A percentile compares a stretch with the other conserved stretches of the same genome.
Evolutionary conservation across 2,888 invertebrate genomes (phyloP).

Genomic region (Pheosia tremula): DNA sequence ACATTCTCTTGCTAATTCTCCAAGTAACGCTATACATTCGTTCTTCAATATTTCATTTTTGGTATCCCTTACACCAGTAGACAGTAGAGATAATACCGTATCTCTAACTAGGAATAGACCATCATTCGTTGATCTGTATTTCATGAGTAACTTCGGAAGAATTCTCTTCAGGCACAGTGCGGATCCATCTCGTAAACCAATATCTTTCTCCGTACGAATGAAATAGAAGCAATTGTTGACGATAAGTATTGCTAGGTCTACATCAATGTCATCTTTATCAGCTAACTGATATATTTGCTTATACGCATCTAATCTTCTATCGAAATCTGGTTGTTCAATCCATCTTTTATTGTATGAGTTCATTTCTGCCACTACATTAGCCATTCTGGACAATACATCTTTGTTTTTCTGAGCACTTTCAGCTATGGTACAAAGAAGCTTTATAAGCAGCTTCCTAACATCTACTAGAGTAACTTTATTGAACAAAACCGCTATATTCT

Average conservation of each 20-base stretch:
- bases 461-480: constrained; percentile 86
- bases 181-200: constrained; percentile 92
- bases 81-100: constrained; percentile 89
- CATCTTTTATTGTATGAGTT: constrained; percentile 95
- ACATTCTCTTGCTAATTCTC: constrained; percentile 90
- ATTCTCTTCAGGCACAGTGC: constrained; percentile 89
- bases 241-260: constrained; percentile 88
- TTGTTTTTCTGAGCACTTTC: constrained; percentile 66
- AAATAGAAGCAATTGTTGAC: constrained; percentile 93
- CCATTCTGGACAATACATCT: constrained; percentile 76
- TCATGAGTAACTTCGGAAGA: constrained; percentile 86
- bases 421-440: constrained; percentile 85
- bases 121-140: constrained; percentile 81
- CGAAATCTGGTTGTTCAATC: constrained; percentile 98
- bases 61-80: constrained; percentile 88
- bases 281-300: constrained; percentile 85
- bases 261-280: constrained; percentile 78
- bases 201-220: constrained; percentile 91
- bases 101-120: constrained; percentile 88
- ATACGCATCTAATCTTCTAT: constrained; percentile 91
- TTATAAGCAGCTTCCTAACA: constrained; percentile 88
- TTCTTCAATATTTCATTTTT: constrained; percentile 89
- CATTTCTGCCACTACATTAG: constrained; percentile 86
- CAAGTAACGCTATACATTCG: constrained; percentile 92
- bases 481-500: constrained; percentile 89